These are phyloP conservation scores for Diabrotica balteata DNA, from an alignment of 2,888 invertebrate species.

Conservation along the genomic window DNA sequence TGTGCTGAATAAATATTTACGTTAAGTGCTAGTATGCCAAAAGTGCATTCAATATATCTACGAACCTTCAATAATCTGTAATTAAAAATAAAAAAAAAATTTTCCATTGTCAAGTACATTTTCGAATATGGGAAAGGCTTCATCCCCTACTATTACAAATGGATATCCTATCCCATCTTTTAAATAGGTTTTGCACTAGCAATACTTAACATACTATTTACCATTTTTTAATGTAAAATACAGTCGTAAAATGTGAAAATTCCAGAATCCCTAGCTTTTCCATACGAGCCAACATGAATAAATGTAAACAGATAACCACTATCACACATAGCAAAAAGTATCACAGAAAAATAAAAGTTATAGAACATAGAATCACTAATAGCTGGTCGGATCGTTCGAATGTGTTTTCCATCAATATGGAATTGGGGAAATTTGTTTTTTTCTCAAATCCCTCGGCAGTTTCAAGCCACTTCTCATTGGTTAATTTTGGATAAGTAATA, in stretches of 20 bases:
- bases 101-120: slow-evolving; percentile 12
- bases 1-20: slow-evolving; percentile 6
- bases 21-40: slow-evolving; percentile 4
- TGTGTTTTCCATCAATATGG: slow-evolving; percentile 10
- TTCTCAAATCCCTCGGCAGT: background rate
- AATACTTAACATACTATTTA: too few relatives aligned
- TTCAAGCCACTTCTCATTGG: slow-evolving; percentile 6
- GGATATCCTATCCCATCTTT: slow-evolving; percentile 17
- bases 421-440: background rate
- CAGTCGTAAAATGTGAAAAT: background rate
- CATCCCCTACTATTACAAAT: slow-evolving; percentile 25
- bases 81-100: background rate
- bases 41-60: background rate
- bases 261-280: slow-evolving; percentile 17
- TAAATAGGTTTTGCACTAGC: background rate
- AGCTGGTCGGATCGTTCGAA: background rate
- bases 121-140: slow-evolving; percentile 22
- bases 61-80: slow-evolving; percentile 1
- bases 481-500: slow-evolving; percentile 22
- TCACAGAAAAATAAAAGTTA: slow-evolving; percentile 10
- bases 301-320: slow-evolving; percentile 22
- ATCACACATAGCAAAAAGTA: slow-evolving; percentile 24
- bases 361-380: slow-evolving; percentile 2
- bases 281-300: slow-evolving; percentile 22
- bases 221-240: too few relatives aligned